Evolutionary conservation across 2,888 invertebrate genomes (phyloP).

Genomic region (Microchrysa polita): DNA sequence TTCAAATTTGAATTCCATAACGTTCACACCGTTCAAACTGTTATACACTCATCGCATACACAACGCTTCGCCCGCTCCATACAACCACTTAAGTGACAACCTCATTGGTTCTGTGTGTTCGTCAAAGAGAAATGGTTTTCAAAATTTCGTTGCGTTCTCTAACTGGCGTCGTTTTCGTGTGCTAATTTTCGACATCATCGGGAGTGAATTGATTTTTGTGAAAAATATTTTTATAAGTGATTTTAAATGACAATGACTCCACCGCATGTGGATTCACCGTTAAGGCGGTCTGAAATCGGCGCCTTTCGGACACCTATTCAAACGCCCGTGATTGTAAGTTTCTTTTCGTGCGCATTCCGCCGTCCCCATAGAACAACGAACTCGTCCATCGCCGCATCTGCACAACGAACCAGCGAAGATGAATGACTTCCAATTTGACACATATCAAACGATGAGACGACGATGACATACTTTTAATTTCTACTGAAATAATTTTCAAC

Average conservation of each 20-base stretch:
- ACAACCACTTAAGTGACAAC: neutral
- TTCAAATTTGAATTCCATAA: conserved; percentile 20
- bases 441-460: conserved; percentile 17
- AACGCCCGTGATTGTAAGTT: conserved; percentile 48
- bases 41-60: conserved; percentile 19
- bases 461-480: conserved; percentile 29
- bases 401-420: too few relatives aligned
- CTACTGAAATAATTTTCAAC: neutral
- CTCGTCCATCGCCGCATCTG: too few relatives aligned
- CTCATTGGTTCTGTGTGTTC: conserved; percentile 34
- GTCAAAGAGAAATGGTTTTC: conserved; percentile 48
- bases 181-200: conserved; percentile 33
- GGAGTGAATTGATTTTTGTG: conserved; percentile 8
- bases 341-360: too few relatives aligned
- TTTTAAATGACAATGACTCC: conserved; percentile 57
- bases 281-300: conserved; percentile 59
- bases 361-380: too few relatives aligned
- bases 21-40: conserved; percentile 5
- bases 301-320: conserved; percentile 52
- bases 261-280: conserved; percentile 59
- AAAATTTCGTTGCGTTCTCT: conserved; percentile 34
- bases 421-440: conserved; percentile 24
- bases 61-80: conserved; percentile 17
- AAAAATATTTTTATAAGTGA: conserved; percentile 42
- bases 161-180: conserved; percentile 44